These are phyloP conservation scores for Colostygia pectinataria DNA, from an alignment of 2,888 invertebrate genomes.

Conservation along the genomic window DNA sequence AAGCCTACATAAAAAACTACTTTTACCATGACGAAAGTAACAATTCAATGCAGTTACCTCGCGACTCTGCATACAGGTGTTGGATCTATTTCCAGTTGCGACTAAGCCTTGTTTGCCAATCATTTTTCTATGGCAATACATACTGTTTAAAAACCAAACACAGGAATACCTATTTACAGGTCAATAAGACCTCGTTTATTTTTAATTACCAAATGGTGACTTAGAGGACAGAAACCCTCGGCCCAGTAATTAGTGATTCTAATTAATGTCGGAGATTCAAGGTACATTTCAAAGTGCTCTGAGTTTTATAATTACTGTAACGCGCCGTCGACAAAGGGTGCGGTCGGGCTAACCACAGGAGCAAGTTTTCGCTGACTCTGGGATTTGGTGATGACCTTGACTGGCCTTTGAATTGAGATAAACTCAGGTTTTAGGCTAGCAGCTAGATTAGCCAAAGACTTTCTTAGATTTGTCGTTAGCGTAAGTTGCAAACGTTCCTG, in stretches of 20 bases:
- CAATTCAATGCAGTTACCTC: too few species aligned
- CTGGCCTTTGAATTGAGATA: background rate
- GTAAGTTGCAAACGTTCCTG: too few species aligned
- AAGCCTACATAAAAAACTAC: too few species aligned
- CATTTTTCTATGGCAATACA: too few species aligned
- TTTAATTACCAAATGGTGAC: conserved; percentile 24
- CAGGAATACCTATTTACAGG: too few species aligned
- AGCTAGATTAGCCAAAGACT: too few species aligned
- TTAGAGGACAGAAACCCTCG: conserved; percentile 22
- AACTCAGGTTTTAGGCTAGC: background rate
- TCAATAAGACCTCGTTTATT: conserved; percentile 1
- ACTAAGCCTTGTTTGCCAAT: too few species aligned
- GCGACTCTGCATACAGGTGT: too few species aligned
- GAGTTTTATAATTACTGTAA: conserved; percentile 40
- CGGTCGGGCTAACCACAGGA: conserved; percentile 22
- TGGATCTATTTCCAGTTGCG: too few species aligned
- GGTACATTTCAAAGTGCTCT: conserved; percentile 17
- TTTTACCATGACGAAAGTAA: too few species aligned
- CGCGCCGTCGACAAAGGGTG: conserved; percentile 35
- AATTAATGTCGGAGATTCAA: conserved; percentile 37
- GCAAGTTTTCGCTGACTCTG: conserved; percentile 7
- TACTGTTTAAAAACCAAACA: too few species aligned
- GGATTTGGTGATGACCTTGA: background rate
- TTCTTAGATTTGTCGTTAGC: too few species aligned
- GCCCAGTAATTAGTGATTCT: conserved; percentile 36